phyloP scores from a whole-genome alignment of 2,113 vertebrate genomes.

The Rhinichthys klamathensis region DNA sequence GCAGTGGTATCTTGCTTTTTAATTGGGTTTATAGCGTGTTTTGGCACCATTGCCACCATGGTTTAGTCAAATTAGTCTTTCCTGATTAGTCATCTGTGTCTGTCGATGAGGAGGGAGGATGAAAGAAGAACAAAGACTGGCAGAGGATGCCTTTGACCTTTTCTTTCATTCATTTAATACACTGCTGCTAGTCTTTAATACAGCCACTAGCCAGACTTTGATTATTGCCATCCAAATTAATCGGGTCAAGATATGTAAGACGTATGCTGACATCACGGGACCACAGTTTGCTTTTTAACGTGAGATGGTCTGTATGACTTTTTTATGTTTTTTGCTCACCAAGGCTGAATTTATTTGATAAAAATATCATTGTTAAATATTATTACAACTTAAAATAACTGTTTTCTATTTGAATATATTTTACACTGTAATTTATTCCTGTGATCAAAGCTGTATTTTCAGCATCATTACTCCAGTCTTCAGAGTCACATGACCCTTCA shows the following conservation, averaged over 20 bases:
- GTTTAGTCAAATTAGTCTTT: slow-evolving; percentile 72
- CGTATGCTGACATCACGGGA: not conserved
- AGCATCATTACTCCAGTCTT: not conserved
- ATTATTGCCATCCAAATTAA: not conserved
- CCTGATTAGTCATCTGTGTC: slow-evolving; percentile 69
- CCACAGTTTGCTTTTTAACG: not conserved
- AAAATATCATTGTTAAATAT: not conserved
- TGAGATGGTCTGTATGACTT: not conserved
- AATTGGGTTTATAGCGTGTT: slow-evolving; percentile 73
- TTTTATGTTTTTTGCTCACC: not conserved
- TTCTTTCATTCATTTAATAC: not conserved
- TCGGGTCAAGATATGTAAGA: not conserved
- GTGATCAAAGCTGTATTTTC: not conserved
- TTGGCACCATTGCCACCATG: slow-evolving; percentile 61
- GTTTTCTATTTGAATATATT: not conserved
- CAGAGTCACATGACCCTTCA: not conserved
- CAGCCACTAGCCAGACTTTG: not conserved
- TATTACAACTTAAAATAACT: not conserved
- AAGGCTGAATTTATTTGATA: not conserved
- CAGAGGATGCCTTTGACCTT: not conserved
- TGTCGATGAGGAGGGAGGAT: slow-evolving; percentile 31
- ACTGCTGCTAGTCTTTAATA: not conserved
- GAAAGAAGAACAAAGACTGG: not conserved
- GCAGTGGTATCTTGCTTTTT: slow-evolving; percentile 66
- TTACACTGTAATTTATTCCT: not conserved